These are phyloP conservation scores for Agrochola macilenta DNA, from an alignment of 2,888 invertebrate species.

Conservation along the genomic window DNA sequence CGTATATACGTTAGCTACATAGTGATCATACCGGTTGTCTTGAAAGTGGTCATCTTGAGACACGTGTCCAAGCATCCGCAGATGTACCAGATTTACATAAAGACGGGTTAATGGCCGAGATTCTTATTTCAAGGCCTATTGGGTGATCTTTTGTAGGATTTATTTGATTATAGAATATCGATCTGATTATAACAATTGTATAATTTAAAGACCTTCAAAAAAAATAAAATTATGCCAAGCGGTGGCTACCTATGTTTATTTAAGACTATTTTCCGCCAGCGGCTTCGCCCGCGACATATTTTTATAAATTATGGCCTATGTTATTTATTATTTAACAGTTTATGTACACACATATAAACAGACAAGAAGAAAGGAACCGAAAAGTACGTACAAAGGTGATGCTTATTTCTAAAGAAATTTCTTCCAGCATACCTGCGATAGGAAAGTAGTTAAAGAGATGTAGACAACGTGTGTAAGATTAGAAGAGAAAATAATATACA, in stretches of 20 bases:
- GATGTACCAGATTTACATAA: conserved; percentile 31
- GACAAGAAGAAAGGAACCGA: no score
- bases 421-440: no score
- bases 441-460: no score
- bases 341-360: no score
- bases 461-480: no score
- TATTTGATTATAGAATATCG: background rate
- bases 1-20: background rate
- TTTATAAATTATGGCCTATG: no score
- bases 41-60: conserved; percentile 19
- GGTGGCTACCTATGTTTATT: background rate
- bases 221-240: background rate
- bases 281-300: no score
- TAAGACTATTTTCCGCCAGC: no score
- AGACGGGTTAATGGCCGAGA: conserved; percentile 33
- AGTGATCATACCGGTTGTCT: conserved; percentile 44
- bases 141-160: conserved; percentile 16
- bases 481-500: no score
- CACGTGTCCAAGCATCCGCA: conserved; percentile 27
- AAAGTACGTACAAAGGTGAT: no score
- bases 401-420: no score
- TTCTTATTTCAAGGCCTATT: conserved; percentile 50
- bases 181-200: background rate
- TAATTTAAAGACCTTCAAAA: conserved; percentile 16
- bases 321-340: no score